phyloP scores from a whole-genome alignment of 2,888 invertebrate genomes.

The Drosophila lacicola region DNA sequence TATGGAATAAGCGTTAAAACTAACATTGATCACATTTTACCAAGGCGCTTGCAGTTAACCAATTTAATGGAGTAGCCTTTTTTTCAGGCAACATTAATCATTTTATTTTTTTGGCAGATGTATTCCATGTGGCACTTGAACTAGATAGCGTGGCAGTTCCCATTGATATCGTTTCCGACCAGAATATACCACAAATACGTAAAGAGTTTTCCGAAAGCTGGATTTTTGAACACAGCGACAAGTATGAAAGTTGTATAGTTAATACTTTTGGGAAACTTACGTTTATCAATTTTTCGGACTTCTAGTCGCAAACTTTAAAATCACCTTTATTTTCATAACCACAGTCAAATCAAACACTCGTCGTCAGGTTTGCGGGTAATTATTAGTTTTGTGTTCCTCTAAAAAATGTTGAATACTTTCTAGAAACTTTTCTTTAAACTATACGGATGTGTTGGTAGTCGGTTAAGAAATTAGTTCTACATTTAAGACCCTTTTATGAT shows the following conservation, averaged over 20 bases:
- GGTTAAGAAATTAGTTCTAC: too few relatives aligned
- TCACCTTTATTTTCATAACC: neutral
- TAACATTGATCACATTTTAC: conserved; percentile 12
- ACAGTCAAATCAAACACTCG: neutral
- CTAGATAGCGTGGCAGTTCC: neutral
- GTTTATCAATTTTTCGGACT: neutral
- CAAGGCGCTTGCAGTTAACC: neutral
- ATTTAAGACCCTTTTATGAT: too few relatives aligned
- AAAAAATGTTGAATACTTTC: neutral
- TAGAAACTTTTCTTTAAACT: neutral
- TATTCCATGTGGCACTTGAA: neutral
- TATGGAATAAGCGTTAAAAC: conserved; percentile 19
- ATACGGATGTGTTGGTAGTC: too few relatives aligned
- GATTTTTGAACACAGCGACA: conserved; percentile 44
- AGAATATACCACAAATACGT: conserved; percentile 23
- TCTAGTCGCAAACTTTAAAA: neutral
- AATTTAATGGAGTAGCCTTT: too few relatives aligned
- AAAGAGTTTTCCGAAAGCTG: conserved; percentile 52
- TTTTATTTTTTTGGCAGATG: conserved; percentile 11
- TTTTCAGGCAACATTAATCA: conserved; percentile 1
- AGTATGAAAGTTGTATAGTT: conserved; percentile 34
- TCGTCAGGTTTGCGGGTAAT: neutral
- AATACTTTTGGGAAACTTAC: neutral
- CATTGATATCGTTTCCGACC: neutral
- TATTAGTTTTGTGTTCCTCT: neutral